Base-by-base conservation (phyloP, 1,140 invertebrate species). In the Adoxophyes honmai region DNA sequence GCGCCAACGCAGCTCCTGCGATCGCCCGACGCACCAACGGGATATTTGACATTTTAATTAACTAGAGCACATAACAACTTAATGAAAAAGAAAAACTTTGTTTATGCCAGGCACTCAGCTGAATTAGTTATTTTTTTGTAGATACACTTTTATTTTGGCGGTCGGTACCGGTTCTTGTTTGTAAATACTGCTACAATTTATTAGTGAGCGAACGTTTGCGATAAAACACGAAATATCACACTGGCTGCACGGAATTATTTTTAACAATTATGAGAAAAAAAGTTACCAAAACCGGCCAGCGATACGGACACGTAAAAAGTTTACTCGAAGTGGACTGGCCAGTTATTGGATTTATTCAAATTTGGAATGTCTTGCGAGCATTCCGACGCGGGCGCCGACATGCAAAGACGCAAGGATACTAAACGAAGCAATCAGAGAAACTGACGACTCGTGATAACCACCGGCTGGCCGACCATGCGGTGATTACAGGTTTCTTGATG, bases 1-100 rank as follows among this genome's bases (percentile, higher is more conserved):
- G 68, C 6, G 78, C 81, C 11, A 81, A 57, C 3, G 81, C 62
- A 0, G 80, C 79, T 0, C 82, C 79, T 18, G 63, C 81, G 9
- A 88, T 84, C 11, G 83, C 79, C 28, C 74, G 75, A 52, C 82
- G 73, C 4, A 84, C 77, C 34, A 87, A 67, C 6, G 84, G 81
- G 1, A 81, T 57, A 37, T 73, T 70, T 5, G 84, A 77, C 81
- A 87, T 84, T 66, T 64, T 78, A 15, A 16, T 28, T 35, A 3
- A 38, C 21, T 53, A 28, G 28, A 10, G 7, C 42, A 48, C 59
- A 56, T 34, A 44, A 16, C 55, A 57, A 52, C n/a, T 36, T 36
- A 1, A 4, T 36, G 1, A 36, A 9, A 36, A 4, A 1, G 3
- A 10, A 36, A 10, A 4, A 4, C 2, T 9, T 3, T 36, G 3